phyloP scores from a whole-genome alignment of 1,140 invertebrate species.

The Papilio dardanus region DNA sequence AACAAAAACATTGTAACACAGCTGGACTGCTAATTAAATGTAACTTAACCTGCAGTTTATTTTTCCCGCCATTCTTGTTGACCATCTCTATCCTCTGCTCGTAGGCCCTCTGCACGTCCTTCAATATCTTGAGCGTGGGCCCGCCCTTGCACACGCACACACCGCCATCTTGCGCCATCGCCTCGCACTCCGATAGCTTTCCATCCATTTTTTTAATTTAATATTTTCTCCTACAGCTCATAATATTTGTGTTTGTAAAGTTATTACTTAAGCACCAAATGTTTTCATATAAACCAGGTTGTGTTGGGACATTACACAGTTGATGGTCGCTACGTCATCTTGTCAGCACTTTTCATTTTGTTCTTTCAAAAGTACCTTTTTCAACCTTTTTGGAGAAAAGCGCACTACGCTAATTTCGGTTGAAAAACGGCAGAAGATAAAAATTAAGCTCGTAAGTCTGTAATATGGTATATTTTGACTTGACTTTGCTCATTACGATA shows the following conservation, averaged over 20 bases:
- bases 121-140: slow-evolving; percentile 51
- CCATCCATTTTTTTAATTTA: slow-evolving; percentile 46
- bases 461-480: too few species aligned
- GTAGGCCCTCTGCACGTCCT: slow-evolving; percentile 59
- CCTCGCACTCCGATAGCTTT: slow-evolving; percentile 47
- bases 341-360: slow-evolving; percentile 4
- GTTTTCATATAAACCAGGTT: slow-evolving; percentile 1
- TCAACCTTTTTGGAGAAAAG: background rate
- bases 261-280: slow-evolving; percentile 2
- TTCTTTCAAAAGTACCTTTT: background rate
- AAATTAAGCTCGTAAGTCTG: too few species aligned
- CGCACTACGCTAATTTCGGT: too few species aligned
- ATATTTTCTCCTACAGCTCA: background rate
- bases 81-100: slow-evolving; percentile 56
- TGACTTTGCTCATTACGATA: background rate
- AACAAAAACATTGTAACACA: background rate
- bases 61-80: slow-evolving; percentile 38
- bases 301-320: background rate
- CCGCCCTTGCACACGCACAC: slow-evolving; percentile 52
- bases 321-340: background rate
- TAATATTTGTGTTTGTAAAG: slow-evolving; percentile 9
- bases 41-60: slow-evolving; percentile 48
- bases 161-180: slow-evolving; percentile 42
- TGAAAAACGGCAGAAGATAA: too few species aligned
- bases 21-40: background rate